phyloP scores from a whole-genome alignment of 2,888 invertebrate genomes.

The Abscondita cerata region DNA sequence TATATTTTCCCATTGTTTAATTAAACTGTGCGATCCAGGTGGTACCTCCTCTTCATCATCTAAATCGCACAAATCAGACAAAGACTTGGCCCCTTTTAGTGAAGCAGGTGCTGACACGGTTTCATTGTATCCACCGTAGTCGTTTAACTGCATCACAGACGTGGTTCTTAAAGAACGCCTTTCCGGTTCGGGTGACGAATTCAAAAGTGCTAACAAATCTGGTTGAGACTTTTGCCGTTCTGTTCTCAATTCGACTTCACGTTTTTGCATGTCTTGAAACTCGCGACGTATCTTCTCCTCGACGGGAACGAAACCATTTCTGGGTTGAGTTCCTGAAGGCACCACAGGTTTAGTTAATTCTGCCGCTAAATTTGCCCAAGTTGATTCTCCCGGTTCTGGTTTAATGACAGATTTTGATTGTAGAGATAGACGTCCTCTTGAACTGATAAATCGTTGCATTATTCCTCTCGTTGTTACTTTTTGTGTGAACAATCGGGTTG shows the following conservation, averaged over 20 bases:
- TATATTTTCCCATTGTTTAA: constrained; percentile 83
- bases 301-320: constrained; percentile 83
- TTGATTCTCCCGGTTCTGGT: constrained; percentile 1
- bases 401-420: constrained; percentile 50
- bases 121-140: constrained; percentile 14
- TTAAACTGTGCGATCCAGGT: constrained; percentile 74
- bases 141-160: constrained; percentile 33
- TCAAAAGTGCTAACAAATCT: constrained; percentile 67
- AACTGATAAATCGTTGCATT: constrained; percentile 86
- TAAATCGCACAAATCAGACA: constrained; percentile 73
- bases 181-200: constrained; percentile 49
- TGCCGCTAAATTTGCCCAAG: constrained; percentile 40
- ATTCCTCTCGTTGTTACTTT: constrained; percentile 68
- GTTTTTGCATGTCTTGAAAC: constrained; percentile 79
- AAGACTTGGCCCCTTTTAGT: constrained; percentile 71
- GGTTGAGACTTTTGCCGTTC: constrained; percentile 71
- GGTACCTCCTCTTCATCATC: constrained; percentile 63
- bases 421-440: constrained; percentile 71
- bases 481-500: constrained; percentile 68
- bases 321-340: constrained; percentile 66
- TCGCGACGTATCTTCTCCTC: constrained; percentile 90
- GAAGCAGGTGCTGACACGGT: constrained; percentile 41
- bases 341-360: constrained; percentile 36
- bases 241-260: constrained; percentile 63
- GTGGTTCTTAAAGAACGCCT: constrained; percentile 33